Base-by-base conservation (phyloP, 37 sponge, comb jelly and placozoan genomes). In the Geodia barretti region DNA sequence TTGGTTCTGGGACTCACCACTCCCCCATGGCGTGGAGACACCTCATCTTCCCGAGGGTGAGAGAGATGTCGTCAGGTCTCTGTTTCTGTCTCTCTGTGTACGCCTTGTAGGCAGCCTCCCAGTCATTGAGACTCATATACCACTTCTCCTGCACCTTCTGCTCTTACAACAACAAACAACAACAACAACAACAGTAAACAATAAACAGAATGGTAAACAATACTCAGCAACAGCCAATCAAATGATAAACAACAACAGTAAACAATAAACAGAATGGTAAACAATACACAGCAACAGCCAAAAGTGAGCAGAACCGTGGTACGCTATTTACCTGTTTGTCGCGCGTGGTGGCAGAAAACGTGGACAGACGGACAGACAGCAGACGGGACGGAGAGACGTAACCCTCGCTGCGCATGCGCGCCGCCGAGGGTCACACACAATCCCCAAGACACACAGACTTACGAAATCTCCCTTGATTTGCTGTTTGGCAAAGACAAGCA, bases 81-180 rank as follows among this genome's bases (percentile, higher is more conserved):
- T 71, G 65, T 62, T 92, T 83, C 73, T 84, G 85, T 72, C 91
- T 88, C 37, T 80, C 87, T 86, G 91, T 82, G 76, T 98, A 95
- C 35, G 83, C 73, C 11, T 68, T 72, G 74, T 92, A 71, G 24
- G 98, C 98, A 25, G 92, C 77, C 30, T 95, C 90, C 98, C 98
- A 98, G 66, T 95, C 89, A 26, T 93, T 91, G 17, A 98, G 90
- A 62, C 95, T 91, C 85, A 95, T 96, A 60, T 98, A 98, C 98
- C 98, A 96, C 83, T 87, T 73, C 83, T 95, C 93, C 70, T 92
- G 89, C 32, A 92, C 86, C 23, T 83, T 77, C 87, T 86, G 75
- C 20, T n/a, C n/a, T 17, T 17, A 47, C 54, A 47, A 47, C 54
- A 47, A 47, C 54, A 47, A 8, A 23, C 19, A 8, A 64, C 9